Evolutionary conservation across 2,113 vertebrate species (phyloP).

Genomic region (Mesitornis unicolor): DNA sequence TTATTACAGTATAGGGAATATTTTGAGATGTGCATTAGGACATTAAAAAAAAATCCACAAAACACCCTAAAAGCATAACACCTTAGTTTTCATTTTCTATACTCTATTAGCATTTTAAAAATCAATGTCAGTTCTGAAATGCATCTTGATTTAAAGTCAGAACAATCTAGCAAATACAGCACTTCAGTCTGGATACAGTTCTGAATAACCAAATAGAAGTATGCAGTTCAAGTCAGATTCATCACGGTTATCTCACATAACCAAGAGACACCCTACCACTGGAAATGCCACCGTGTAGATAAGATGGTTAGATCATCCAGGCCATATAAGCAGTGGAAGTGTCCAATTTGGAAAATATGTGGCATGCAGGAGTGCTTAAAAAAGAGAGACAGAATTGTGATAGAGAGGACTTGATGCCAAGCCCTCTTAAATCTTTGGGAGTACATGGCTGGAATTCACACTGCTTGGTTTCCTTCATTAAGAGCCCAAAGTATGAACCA

Average conservation of each 20-base stretch:
- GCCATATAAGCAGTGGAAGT: neutral
- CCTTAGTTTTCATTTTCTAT: neutral
- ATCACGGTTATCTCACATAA: neutral
- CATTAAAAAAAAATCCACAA: neutral
- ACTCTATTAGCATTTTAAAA: neutral
- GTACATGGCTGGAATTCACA: neutral
- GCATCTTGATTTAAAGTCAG: neutral
- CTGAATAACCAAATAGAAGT: neutral
- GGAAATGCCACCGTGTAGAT: neutral
- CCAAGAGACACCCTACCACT: neutral
- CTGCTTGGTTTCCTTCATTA: neutral
- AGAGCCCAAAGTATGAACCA: neutral
- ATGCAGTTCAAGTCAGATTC: neutral
- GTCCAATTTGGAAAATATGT: neutral
- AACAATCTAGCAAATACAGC: neutral
- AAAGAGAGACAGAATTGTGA: neutral
- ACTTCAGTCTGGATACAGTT: neutral
- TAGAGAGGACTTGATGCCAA: neutral
- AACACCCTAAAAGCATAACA: neutral
- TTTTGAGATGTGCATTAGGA: neutral
- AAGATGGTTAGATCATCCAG: neutral
- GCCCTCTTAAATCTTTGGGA: neutral
- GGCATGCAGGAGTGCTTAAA: neutral
- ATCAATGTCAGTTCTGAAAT: neutral
- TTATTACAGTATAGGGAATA: neutral